Conservation (phyloP, 2,888 invertebrate genomes). For the Agapostemon virescens region DNA sequence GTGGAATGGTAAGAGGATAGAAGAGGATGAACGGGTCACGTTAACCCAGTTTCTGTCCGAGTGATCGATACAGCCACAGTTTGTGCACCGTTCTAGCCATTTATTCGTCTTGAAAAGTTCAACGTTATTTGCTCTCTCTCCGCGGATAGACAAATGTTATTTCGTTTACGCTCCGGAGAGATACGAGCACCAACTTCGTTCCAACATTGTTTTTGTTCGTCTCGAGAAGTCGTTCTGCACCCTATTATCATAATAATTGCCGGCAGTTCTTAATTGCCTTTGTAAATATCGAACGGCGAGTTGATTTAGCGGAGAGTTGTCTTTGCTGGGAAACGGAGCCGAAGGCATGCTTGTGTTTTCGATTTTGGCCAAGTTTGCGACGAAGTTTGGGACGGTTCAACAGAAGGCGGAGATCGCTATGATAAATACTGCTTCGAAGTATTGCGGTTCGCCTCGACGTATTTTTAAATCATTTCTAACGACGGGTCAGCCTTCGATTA, state of each 20-base stretch:
- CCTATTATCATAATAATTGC: conserved; percentile 23
- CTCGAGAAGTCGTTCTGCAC: not conserved
- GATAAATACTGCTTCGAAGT: not conserved
- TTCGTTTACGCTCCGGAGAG: conserved; percentile 17
- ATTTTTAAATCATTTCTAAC: no score
- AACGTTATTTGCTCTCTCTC: conserved; percentile 44
- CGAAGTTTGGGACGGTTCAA: no score
- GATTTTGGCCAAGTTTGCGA: not conserved
- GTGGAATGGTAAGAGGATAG: conserved; percentile 60
- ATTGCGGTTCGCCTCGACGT: no score
- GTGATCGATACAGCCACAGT: conserved; percentile 70
- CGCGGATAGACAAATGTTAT: conserved; percentile 52
- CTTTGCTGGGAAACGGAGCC: not conserved
- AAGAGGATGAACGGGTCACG: conserved; percentile 66
- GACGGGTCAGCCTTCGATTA: no score
- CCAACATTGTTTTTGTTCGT: conserved; percentile 19
- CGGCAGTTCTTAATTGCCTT: not conserved
- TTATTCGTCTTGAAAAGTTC: conserved; percentile 67
- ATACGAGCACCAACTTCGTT: not conserved
- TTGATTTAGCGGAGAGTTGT: not conserved
- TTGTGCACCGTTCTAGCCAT: conserved; percentile 67
- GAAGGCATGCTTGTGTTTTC: not conserved
- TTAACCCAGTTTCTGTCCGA: conserved; percentile 73
- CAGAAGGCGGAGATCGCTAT: no score
- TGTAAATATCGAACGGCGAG: conserved; percentile 1